phyloP scores from a whole-genome alignment of 2,888 invertebrate genomes.

The Vandiemenella viatica region DNA sequence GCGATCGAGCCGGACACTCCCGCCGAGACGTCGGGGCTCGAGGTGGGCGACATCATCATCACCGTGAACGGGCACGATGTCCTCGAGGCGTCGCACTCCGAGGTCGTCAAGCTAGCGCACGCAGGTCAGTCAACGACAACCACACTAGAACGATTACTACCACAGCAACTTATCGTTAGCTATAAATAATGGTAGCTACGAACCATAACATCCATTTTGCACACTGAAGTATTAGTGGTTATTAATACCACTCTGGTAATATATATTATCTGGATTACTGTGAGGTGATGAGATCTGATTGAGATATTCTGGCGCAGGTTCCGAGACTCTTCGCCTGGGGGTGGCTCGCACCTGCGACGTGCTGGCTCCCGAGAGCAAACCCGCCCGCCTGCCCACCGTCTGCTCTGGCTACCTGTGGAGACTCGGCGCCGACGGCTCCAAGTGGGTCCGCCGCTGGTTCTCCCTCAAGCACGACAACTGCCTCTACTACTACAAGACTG shows the following conservation, averaged over 20 bases:
- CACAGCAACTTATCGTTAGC: no score
- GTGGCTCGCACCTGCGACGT: constrained; percentile 77
- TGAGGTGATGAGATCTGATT: no score
- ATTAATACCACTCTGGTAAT: no score
- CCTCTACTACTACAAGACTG: constrained; percentile 87
- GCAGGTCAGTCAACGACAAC: constrained; percentile 39
- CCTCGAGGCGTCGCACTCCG: constrained; percentile 81
- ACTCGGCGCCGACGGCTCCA: constrained; percentile 16
- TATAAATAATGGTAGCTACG: no score
- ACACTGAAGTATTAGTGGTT: no score
- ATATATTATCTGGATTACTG: no score
- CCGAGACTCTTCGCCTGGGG: constrained; percentile 72
- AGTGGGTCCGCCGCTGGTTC: constrained; percentile 84
- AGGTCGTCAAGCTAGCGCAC: constrained; percentile 83
- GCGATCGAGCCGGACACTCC: constrained; percentile 89
- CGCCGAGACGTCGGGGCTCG: constrained; percentile 79
- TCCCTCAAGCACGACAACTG: constrained; percentile 82
- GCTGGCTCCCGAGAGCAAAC: constrained; percentile 29
- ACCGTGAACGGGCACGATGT: constrained; percentile 83
- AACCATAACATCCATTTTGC: no score
- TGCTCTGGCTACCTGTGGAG: constrained; percentile 51
- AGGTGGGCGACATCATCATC: constrained; percentile 87
- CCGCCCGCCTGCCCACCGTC: constrained; percentile 42
- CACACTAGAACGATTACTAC: no score
- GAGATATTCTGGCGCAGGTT: no score